Evolutionary conservation across 2,797 vertebrate species (phyloP).

Genomic region (Orientallactaga sibirica): DNA sequence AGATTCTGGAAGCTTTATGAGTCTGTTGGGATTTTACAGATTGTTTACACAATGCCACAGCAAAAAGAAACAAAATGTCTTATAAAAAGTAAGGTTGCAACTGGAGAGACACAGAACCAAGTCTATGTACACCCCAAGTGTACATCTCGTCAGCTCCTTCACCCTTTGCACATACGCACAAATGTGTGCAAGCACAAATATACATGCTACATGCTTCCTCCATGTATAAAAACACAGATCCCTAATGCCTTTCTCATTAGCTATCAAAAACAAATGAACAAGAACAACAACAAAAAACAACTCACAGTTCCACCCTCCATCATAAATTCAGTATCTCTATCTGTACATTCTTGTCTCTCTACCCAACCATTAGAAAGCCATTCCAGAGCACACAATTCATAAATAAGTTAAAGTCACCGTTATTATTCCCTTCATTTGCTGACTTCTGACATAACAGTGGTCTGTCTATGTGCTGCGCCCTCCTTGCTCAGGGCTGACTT

Average conservation of each 20-base stretch:
- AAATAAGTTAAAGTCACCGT: not conserved
- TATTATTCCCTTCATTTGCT: not conserved
- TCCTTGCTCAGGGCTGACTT: not conserved
- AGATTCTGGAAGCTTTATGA: not conserved
- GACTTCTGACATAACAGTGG: not conserved
- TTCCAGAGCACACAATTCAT: not conserved
- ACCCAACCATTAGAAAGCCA: not conserved
- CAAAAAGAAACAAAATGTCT: not conserved
- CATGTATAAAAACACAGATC: not conserved
- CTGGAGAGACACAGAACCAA: not conserved
- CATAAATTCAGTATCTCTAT: not conserved
- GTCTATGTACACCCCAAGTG: not conserved
- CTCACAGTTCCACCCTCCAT: not conserved
- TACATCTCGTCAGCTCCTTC: not conserved
- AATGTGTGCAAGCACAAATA: rapidly evolving
- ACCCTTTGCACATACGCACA: not conserved
- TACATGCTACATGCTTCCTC: not conserved
- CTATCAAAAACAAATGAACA: not conserved
- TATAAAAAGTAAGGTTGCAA: not conserved
- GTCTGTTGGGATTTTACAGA: not conserved
- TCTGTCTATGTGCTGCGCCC: rapidly evolving
- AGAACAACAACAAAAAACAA: too few relatives aligned
- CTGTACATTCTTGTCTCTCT: not conserved
- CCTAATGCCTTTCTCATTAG: not conserved
- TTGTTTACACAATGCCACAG: not conserved